A percentile compares a stretch with the other conserved stretches of the same genome.
phyloP scores from a whole-genome alignment of 2,113 vertebrate species.

The Podarcis raffonei region DNA sequence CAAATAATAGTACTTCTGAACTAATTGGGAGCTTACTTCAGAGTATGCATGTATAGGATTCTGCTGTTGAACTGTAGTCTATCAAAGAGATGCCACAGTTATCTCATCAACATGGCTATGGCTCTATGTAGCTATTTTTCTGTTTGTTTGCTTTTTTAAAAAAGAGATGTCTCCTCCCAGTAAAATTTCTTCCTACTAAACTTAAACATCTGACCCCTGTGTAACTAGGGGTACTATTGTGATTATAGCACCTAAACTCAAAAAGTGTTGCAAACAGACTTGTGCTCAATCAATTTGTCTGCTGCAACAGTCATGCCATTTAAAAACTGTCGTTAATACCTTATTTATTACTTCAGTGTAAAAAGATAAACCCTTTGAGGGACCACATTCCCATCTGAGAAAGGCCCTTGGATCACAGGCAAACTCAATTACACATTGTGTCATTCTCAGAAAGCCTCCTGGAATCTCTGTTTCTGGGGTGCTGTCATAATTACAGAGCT shows the following conservation, averaged over 20 bases:
- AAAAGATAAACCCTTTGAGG: conserved; percentile 5
- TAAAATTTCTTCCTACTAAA: background rate
- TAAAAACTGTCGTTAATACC: conserved; percentile 1
- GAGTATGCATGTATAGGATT: background rate
- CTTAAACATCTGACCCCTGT: background rate
- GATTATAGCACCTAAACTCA: background rate
- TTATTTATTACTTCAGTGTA: conserved; percentile 12
- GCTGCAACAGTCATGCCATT: background rate
- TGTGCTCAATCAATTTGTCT: background rate
- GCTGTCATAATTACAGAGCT: conserved; percentile 39
- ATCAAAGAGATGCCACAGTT: background rate
- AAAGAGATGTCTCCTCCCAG: background rate
- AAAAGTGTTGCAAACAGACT: background rate
- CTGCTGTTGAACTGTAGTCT: background rate
- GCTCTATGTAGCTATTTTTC: too few relatives aligned
- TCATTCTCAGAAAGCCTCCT: background rate
- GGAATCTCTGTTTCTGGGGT: conserved; percentile 7
- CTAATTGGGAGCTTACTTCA: background rate
- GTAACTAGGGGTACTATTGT: too few relatives aligned
- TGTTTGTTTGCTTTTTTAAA: too few relatives aligned
- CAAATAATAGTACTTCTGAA: background rate
- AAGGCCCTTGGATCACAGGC: conserved; percentile 1
- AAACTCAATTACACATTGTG: conserved; percentile 29
- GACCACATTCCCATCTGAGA: background rate
- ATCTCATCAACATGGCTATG: too few relatives aligned